Base-by-base conservation (phyloP, 2,113 vertebrate species). In the Verasper variegatus region DNA sequence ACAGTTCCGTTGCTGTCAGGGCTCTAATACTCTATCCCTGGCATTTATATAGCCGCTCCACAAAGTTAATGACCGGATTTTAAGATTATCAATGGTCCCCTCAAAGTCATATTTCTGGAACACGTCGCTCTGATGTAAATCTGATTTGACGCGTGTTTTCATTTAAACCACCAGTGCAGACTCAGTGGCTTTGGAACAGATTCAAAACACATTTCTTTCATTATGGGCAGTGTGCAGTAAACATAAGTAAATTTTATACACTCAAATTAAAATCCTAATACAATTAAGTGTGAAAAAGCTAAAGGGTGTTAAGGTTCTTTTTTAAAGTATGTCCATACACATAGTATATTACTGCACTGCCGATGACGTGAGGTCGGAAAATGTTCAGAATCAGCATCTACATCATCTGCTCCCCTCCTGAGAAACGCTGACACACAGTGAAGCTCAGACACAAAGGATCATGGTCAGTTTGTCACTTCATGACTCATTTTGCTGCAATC, bases 401-500 rank as follows among this genome's bases (percentile, higher is more conserved):
- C 40, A 42, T 42, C 37, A 60, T 73, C 45, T 60, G 23, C 65
- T 37, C 17, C 20, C 24, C 26, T 68, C 13, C 35, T 70, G 35
- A 56, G 24, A 70, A 56, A 58, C 61, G 5, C 62, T 56, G 45
- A 18, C 14, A 47, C 45, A 49, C 45, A 2, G 12, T 15, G 42
- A 45, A 12, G 45, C 45, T 54, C 18, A 54, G 74, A 74, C 57
- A 83, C 55, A 75, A 24, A 58, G 47, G 47, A 49, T 42, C 55
- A 3, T 17, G 82, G 74, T 79, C 71, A 70, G 52, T 73, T 64
- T 49, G 61, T 45, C 45, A 55, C 69, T 61, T 5, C 57, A 55
- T 62, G 82, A 86, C 60, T 83, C 82, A 78, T 23, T 62, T 52
- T 15, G 2, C 74, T 71, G 74, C 45, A 66, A 60, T 77, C 61